A percentile compares a stretch with the other conserved stretches of the same genome.
Evolutionary conservation across 2,113 vertebrate species (phyloP).

Genomic region (Amblyopsis rosae): DNA sequence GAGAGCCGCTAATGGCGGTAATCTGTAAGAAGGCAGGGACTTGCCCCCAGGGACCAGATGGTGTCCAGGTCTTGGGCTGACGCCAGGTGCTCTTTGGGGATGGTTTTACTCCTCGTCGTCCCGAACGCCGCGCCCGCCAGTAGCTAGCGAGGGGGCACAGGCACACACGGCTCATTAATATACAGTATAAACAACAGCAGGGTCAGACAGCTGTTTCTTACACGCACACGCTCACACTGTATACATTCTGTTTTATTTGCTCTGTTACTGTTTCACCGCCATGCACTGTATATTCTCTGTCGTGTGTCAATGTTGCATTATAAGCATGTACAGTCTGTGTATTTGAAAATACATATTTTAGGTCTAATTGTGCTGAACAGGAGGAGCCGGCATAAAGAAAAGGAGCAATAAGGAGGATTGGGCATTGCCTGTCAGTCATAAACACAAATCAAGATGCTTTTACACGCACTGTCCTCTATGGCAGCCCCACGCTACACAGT

Average conservation of each 20-base stretch:
- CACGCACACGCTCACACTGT: neutral
- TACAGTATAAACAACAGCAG: neutral
- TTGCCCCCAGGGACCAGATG: constrained; percentile 98
- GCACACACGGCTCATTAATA: constrained; percentile 5
- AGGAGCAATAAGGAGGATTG: constrained; percentile 3
- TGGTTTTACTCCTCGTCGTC: constrained; percentile 90
- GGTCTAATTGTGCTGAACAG: neutral
- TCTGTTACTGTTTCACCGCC: too few species aligned
- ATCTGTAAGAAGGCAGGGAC: constrained; percentile 43
- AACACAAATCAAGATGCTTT: constrained; percentile 58
- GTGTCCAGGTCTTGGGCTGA: constrained; percentile 97
- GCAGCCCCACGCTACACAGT: too few species aligned
- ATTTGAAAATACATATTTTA: neutral
- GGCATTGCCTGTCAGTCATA: constrained; percentile 18
- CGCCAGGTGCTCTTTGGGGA: constrained; percentile 82
- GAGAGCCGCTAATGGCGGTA: neutral
- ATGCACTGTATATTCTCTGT: too few species aligned
- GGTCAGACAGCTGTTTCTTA: neutral
- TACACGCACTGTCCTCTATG: constrained; percentile 2
- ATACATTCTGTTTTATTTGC: neutral
- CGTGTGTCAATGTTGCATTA: too few species aligned
- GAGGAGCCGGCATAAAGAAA: constrained; percentile 2
- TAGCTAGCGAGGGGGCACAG: constrained; percentile 74
- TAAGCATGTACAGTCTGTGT: too few species aligned
- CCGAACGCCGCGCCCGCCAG: constrained; percentile 91